Evolutionary conservation across 64 coral and sea anemone species (phyloP).

Genomic region (Actinia tenebrosa): DNA sequence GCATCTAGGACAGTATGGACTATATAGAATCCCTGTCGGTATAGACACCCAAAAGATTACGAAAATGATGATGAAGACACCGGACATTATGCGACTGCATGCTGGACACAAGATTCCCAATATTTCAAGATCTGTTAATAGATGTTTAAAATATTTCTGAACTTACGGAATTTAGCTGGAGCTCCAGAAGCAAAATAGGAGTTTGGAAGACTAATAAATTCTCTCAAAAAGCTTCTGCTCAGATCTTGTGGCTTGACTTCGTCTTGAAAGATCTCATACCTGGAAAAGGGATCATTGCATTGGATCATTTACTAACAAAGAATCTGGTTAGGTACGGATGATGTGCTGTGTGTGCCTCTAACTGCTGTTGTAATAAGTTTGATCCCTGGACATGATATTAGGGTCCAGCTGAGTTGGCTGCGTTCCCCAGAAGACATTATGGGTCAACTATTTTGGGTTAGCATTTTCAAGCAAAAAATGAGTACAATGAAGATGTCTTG

Average conservation of each 20-base stretch:
- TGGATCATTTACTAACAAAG: too few species aligned
- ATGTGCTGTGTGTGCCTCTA: too few species aligned
- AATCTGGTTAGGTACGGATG: too few species aligned
- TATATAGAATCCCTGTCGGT: not conserved
- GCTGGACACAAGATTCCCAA: not conserved
- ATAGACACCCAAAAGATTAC: not conserved
- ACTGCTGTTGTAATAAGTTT: too few species aligned
- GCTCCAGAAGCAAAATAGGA: conserved; percentile 29
- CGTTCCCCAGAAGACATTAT: too few species aligned
- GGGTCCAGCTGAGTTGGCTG: too few species aligned
- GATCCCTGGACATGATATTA: too few species aligned
- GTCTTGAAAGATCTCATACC: conserved; percentile 34
- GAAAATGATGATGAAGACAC: not conserved
- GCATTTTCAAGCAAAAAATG: too few species aligned
- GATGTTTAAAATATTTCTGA: too few species aligned
- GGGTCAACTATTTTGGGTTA: too few species aligned
- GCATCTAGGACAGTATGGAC: not conserved
- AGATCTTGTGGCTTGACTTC: conserved; percentile 41
- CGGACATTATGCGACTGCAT: not conserved
- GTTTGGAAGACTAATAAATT: conserved; percentile 18
- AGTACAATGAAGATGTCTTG: too few species aligned
- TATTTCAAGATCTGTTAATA: too few species aligned
- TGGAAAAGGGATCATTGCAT: not conserved
- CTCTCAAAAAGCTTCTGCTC: conserved; percentile 22
- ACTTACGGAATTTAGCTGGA: conserved; percentile 19